These are phyloP conservation scores for Clepsis dumicolana DNA, from an alignment of 2,888 invertebrate species.

Conservation along the genomic window DNA sequence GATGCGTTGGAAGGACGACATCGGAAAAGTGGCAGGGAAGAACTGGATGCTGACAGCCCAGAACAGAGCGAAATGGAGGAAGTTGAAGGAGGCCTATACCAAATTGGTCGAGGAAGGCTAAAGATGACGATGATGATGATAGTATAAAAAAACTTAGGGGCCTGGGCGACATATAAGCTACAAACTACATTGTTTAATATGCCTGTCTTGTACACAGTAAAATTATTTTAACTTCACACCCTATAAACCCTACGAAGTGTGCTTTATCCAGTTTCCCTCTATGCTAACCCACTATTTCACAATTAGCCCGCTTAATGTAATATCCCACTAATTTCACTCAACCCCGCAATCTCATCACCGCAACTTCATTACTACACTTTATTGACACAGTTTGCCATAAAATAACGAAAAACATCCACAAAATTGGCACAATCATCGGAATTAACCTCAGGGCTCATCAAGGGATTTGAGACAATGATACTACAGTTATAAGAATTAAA, in stretches of 20 bases:
- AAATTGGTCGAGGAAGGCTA: no score
- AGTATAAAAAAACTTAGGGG: no score
- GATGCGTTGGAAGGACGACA: no score
- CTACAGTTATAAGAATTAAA: neutral
- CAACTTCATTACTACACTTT: conserved; percentile 7
- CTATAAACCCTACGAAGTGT: neutral
- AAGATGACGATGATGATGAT: no score
- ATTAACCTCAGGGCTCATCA: neutral
- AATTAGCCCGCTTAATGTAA: neutral
- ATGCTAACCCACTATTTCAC: neutral
- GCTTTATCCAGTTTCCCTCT: neutral
- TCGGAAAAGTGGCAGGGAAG: no score
- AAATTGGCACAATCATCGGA: conserved; percentile 7
- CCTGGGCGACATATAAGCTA: no score
- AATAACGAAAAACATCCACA: neutral
- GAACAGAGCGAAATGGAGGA: no score
- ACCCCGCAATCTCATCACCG: conserved; percentile 4
- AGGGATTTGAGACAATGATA: neutral
- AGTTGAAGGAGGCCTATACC: no score
- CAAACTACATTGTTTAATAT: no score
- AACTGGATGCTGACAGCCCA: no score
- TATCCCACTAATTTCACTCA: conserved; percentile 4
- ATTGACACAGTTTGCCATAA: neutral
- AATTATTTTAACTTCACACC: neutral
- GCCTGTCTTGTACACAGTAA: neutral